phyloP scores from a whole-genome alignment of 2,888 invertebrate species.

The Drosophila niveifrons region DNA sequence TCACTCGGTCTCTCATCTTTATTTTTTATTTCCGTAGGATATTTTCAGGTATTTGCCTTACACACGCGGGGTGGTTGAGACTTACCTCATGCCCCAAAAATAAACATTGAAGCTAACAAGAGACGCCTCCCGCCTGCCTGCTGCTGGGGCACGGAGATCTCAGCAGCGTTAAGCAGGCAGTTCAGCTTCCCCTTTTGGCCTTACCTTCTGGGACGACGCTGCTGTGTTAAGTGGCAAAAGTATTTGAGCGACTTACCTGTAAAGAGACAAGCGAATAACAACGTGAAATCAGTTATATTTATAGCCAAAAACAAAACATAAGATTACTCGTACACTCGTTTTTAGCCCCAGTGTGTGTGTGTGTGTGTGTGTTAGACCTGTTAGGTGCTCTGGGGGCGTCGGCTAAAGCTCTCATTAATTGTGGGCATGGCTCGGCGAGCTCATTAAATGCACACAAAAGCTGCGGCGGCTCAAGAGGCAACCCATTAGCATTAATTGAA shows the following conservation, averaged over 20 bases:
- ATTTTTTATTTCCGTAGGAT: conserved; percentile 11
- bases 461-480: conserved; percentile 49
- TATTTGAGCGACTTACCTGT: conserved; percentile 71
- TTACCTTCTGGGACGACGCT: background rate
- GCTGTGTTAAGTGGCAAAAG: conserved; percentile 55
- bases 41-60: conserved; percentile 54
- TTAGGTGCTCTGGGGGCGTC: background rate
- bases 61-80: conserved; percentile 26
- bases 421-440: conserved; percentile 27
- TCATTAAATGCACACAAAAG: conserved; percentile 48
- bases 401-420: conserved; percentile 26
- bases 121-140: conserved; percentile 12
- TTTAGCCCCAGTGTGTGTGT: background rate
- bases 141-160: too few species aligned
- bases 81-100: conserved; percentile 55
- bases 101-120: conserved; percentile 32
- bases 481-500: conserved; percentile 69
- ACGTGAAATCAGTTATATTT: conserved; percentile 67
- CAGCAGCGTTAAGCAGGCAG: conserved; percentile 3
- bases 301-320: conserved; percentile 42
- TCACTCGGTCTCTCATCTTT: background rate
- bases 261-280: conserved; percentile 52
- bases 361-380: background rate
- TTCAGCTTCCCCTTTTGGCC: conserved; percentile 11
- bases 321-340: conserved; percentile 23